Base-by-base conservation (phyloP, 2,797 vertebrate species). In the Botia almorhae region DNA sequence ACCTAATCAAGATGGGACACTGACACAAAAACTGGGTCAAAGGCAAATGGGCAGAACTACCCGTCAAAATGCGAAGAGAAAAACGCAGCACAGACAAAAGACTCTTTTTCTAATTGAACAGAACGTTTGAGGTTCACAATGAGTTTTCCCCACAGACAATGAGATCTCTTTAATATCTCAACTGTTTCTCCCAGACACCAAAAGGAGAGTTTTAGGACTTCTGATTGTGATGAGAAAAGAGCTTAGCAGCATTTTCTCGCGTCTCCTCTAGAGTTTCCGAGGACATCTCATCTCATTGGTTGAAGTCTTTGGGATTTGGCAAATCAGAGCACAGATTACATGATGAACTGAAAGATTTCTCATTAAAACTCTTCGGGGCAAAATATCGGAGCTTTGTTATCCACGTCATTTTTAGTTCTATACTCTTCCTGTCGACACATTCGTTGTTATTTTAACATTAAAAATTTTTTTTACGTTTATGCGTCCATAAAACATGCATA, bases 21-120 rank as follows among this genome's bases (percentile, higher is more conserved):
- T 23, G 48, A 79, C 60, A 82, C 5, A 43, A 74, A 82, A 69
- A 65, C 51, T 78, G 65, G 68, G 68, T 61, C 56, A 75, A 73
- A 39, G 50, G 65, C 70, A 73, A 61, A 67, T 68, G 46, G 63
- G 51, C 17, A 53, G 21, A 82, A n/a, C 56, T 17, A 51, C 5
- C 17, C 13, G 48, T 33, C 4, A 61, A 1, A 69, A 29, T 36
- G 21, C 19, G 16, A 65, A 72, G 50, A 72, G 50, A 64, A 65
- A 19, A 39, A 58, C 29, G 2, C 43, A 26, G 17, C 48, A 5
- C 8, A 43, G 33, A 56, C 10, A 29, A 71, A 55, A 51, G 26
- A 1, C 33, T 33, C 7, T 70, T 16, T 36, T 16, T n/a, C 26
- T 64, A 64, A 33, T 36, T 10, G n/a, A 36, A 29, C 14, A 76